Conservation (phyloP, 2,113 vertebrate genomes). For the Chauna torquata region DNA sequence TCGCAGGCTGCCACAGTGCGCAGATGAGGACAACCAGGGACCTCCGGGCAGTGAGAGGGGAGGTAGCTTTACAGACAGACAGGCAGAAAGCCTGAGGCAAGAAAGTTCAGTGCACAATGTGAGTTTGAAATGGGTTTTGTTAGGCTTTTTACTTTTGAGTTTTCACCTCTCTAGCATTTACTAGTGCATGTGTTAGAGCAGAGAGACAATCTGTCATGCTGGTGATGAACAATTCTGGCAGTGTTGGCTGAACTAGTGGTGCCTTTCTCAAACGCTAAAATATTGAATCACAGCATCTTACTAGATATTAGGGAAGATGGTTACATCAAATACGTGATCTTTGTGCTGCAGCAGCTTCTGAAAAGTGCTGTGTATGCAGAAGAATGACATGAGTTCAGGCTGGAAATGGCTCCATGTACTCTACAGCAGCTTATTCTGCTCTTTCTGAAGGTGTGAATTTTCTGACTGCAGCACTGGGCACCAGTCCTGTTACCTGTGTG, state of each 20-base stretch:
- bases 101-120: background rate
- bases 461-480: fast-evolving
- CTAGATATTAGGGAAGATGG: background rate
- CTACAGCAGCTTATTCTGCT: fast-evolving
- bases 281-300: background rate
- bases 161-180: background rate
- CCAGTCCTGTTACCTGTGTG: background rate
- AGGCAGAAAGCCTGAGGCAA: background rate
- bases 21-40: background rate
- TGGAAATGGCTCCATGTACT: fast-evolving
- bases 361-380: fast-evolving
- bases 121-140: background rate
- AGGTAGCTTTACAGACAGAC: background rate
- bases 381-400: fast-evolving
- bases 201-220: fast-evolving
- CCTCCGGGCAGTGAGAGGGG: background rate
- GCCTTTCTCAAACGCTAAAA: fast-evolving
- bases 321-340: background rate
- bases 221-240: background rate
- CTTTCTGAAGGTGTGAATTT: fast-evolving
- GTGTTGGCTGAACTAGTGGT: fast-evolving
- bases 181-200: background rate
- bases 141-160: background rate
- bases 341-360: background rate
- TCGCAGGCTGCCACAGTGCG: background rate